Conservation (phyloP, 2,113 vertebrate genomes). For the Oceanites oceanicus region DNA sequence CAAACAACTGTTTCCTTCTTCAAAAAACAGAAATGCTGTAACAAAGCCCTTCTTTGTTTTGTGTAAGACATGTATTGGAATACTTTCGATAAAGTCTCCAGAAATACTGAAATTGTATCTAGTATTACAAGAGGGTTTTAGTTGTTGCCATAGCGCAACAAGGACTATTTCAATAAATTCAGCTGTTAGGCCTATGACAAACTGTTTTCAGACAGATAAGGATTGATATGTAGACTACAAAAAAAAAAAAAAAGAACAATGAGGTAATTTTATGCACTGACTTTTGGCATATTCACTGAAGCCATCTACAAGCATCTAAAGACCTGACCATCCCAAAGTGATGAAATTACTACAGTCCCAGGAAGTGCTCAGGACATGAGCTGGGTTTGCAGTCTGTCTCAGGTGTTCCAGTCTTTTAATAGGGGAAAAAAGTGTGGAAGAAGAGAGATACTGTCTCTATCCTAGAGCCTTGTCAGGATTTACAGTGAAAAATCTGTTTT, state of each 20-base stretch:
- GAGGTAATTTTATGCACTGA: neutral
- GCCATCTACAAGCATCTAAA: neutral
- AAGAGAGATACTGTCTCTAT: neutral
- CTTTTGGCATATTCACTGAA: neutral
- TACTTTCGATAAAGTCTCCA: neutral
- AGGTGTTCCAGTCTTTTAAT: neutral
- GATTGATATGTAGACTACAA: neutral
- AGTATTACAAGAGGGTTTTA: neutral
- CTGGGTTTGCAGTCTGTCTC: neutral
- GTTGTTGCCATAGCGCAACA: neutral
- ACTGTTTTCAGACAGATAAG: neutral
- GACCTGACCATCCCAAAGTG: neutral
- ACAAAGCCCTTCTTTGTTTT: conserved; percentile 1
- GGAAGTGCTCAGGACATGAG: neutral
- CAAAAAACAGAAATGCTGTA: neutral
- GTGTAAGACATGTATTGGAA: neutral
- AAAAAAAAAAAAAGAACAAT: neutral
- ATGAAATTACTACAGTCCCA: neutral
- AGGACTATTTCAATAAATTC: neutral
- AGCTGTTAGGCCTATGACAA: neutral
- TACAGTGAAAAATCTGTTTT: neutral
- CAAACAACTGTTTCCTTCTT: neutral
- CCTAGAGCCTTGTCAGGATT: neutral
- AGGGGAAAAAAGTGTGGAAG: neutral
- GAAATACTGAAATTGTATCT: neutral